Evolutionary conservation across 2,113 vertebrate genomes (phyloP).

Genomic region (Zosterops pallidus): DNA sequence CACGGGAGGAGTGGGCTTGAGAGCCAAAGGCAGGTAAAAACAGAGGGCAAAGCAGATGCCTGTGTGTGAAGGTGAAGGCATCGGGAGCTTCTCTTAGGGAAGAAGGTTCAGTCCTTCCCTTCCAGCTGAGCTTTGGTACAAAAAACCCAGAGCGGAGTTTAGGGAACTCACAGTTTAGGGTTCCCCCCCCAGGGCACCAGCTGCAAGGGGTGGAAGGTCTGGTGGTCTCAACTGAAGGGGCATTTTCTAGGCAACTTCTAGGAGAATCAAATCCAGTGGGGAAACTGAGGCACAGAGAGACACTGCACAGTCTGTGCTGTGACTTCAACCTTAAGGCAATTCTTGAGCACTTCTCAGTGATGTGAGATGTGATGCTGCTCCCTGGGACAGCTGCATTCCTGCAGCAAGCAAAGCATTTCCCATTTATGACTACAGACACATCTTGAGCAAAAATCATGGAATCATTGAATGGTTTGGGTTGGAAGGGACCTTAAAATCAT

Average conservation of each 20-base stretch:
- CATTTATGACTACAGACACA: background rate
- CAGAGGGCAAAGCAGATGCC: background rate
- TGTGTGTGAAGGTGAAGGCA: background rate
- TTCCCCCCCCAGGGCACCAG: background rate
- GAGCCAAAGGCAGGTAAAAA: background rate
- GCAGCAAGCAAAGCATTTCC: background rate
- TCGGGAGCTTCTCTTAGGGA: fast-evolving
- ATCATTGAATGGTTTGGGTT: background rate
- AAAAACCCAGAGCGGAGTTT: background rate
- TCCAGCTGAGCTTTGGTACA: background rate
- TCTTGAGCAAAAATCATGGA: background rate
- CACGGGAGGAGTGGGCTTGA: background rate
- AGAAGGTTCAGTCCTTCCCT: background rate
- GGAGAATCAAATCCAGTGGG: background rate
- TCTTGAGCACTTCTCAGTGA: background rate
- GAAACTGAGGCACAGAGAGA: background rate
- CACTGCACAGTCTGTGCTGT: background rate
- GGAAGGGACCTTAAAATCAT: background rate
- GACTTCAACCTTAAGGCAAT: background rate
- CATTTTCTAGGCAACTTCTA: background rate
- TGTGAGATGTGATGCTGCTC: background rate
- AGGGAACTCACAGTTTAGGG: background rate
- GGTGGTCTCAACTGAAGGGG: background rate
- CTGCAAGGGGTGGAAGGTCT: background rate
- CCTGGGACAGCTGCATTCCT: background rate